Percentiles rank a stretch among this genome's conserved stretches.
These are phyloP conservation scores for Vireo altiloquus DNA, from an alignment of 2,113 vertebrate genomes.

Conservation along the genomic window DNA sequence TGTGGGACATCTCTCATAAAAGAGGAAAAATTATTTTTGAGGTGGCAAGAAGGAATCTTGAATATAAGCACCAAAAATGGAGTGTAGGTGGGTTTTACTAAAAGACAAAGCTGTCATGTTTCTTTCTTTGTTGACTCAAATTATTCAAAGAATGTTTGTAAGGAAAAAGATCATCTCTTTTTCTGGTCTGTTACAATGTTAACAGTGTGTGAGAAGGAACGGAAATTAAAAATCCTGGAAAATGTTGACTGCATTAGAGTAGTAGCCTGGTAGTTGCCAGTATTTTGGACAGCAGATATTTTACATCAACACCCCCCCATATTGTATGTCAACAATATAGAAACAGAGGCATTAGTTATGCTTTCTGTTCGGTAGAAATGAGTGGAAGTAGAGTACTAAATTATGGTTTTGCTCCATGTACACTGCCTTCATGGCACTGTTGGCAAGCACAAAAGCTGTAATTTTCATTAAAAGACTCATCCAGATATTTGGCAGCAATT, in stretches of 20 bases:
- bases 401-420: constrained; percentile 22
- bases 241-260: not conserved
- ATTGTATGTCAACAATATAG: not conserved
- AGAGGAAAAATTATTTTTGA: not conserved
- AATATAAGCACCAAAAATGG: not conserved
- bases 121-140: not conserved
- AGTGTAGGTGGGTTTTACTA: not conserved
- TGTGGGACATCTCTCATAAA: not conserved
- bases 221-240: not conserved
- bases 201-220: not conserved
- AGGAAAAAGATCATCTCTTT: not conserved
- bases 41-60: not conserved
- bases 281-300: not conserved
- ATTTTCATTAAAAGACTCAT: constrained; percentile 68
- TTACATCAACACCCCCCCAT: not conserved
- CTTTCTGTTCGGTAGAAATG: not conserved
- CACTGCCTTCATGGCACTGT: not conserved
- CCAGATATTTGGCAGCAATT: constrained; percentile 52
- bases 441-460: constrained; percentile 60
- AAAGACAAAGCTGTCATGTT: not conserved
- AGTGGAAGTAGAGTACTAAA: constrained; percentile 1
- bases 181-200: not conserved
- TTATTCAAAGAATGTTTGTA: not conserved
- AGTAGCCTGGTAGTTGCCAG: not conserved
- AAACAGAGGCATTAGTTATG: not conserved